Conservation (phyloP, 1,140 invertebrate species). For the Microplitis demolitor region DNA sequence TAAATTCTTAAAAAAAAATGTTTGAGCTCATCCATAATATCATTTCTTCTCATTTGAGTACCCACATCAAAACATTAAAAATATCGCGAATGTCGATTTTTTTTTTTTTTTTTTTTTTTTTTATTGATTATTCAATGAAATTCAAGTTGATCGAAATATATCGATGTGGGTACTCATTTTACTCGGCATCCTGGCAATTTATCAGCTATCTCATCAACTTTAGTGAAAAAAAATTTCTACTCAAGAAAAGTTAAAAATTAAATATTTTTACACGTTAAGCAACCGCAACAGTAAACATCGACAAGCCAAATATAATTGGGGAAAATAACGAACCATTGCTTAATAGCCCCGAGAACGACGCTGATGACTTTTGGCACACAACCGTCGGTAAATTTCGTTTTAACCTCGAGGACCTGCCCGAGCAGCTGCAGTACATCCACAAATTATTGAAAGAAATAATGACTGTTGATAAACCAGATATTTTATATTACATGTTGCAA, state of each 20-base stretch:
- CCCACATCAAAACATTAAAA: neutral
- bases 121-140: no score
- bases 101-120: no score
- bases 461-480: slow-evolving; percentile 85
- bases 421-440: slow-evolving; percentile 91
- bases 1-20: neutral
- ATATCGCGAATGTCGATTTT: no score
- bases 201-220: neutral
- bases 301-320: slow-evolving; percentile 70
- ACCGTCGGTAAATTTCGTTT: slow-evolving; percentile 92
- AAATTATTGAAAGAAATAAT: slow-evolving; percentile 86
- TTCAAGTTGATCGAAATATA: no score
- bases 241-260: slow-evolving; percentile 10
- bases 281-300: slow-evolving; percentile 69
- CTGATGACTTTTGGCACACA: slow-evolving; percentile 87
- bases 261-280: slow-evolving; percentile 48
- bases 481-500: slow-evolving; percentile 90
- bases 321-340: slow-evolving; percentile 72
- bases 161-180: neutral
- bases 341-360: slow-evolving; percentile 71
- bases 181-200: neutral
- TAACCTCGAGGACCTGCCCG: slow-evolving; percentile 86
- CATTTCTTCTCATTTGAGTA: neutral
- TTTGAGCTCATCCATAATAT: neutral
- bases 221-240: slow-evolving; percentile 3